Evolutionary conservation across 2,113 vertebrate species (phyloP), one percentile per base, ranked within the genome.

Genomic region (Arothron firmamentum): DNA sequence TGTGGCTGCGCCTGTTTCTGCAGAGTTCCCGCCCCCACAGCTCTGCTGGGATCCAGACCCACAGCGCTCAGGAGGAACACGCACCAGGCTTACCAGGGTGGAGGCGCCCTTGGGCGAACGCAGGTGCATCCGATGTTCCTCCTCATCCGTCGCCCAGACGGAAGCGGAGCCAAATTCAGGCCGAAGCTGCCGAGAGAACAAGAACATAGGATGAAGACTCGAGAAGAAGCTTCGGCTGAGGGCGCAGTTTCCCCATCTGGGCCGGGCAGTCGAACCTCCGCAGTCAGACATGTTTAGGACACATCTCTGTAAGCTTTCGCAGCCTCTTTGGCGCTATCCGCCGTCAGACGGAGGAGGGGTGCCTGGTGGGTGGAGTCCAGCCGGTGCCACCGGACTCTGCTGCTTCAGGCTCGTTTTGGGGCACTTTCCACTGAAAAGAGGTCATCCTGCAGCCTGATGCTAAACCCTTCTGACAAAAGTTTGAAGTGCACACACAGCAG

Each of bases 161-260:
- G 21, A 23, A 23, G 21, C 21, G 21, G 21, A 34, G 11, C 16
- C 3, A 18, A 2, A 17, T 34, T 5, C 8, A 25, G 53, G 21
- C 10, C 4, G 34, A n/a, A n/a, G n/a, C n/a, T n/a, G n/a, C n/a
- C 1, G 6, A 28, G 59, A 79, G 58, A 17, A 13, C 38, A 79
- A 48, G n/a, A 59, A 50, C 16, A 52, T 46, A 42, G n/a, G n/a
- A 9, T 31, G 20, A 70, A 38, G 47, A 53, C 19, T 1, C 0
- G 9, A 47, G 12, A 9, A 5, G 31, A 13, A 71, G 64, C 69
- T 70, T 70, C 74, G 80, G 72, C 65, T 78, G 69, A 55, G 73
- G 75, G 75, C 56, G 19, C 83, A 72, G 83, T 81, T 81, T 81
- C 68, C 50, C 67, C 77, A 70, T 74, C 51, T 77, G 78, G 74